Evolutionary conservation across 2,113 vertebrate genomes (phyloP).

Genomic region (Callipepla squamata): DNA sequence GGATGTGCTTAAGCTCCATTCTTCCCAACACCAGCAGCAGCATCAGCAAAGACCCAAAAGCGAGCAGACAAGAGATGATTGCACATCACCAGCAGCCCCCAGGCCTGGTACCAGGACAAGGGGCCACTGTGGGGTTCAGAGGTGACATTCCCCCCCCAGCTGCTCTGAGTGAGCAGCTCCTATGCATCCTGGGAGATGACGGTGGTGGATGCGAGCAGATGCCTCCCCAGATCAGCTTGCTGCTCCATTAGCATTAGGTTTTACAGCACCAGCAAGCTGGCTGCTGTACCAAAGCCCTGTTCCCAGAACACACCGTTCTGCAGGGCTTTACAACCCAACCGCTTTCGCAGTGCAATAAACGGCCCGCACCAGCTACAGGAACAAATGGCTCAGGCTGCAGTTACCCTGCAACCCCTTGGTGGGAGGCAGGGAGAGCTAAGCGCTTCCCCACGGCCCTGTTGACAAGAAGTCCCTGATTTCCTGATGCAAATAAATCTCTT

Average conservation of each 20-base stretch:
- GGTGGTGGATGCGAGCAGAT: neutral
- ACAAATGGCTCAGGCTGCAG: neutral
- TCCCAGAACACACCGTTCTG: neutral
- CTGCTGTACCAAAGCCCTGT: neutral
- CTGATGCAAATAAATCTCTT: rapidly evolving
- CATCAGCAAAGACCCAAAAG: neutral
- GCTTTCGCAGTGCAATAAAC: neutral
- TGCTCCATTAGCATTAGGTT: slow-evolving; percentile 26
- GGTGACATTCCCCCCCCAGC: neutral
- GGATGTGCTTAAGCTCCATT: neutral
- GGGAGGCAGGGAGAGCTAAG: neutral
- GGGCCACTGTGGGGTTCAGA: neutral
- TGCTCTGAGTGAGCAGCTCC: neutral
- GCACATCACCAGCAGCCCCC: neutral
- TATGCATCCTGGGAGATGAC: neutral
- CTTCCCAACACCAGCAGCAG: too few relatives aligned
- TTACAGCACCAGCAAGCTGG: neutral
- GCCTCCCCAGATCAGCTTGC: slow-evolving; percentile 11
- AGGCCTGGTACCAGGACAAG: neutral
- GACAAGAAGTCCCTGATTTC: neutral
- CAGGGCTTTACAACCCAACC: neutral
- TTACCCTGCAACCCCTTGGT: neutral
- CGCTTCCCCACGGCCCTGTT: neutral
- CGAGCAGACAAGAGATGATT: too few relatives aligned
- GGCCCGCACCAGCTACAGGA: neutral